Evolutionary conservation across 92 coral and sea anemone species (phyloP).

Genomic region (Phenganax marumi): DNA sequence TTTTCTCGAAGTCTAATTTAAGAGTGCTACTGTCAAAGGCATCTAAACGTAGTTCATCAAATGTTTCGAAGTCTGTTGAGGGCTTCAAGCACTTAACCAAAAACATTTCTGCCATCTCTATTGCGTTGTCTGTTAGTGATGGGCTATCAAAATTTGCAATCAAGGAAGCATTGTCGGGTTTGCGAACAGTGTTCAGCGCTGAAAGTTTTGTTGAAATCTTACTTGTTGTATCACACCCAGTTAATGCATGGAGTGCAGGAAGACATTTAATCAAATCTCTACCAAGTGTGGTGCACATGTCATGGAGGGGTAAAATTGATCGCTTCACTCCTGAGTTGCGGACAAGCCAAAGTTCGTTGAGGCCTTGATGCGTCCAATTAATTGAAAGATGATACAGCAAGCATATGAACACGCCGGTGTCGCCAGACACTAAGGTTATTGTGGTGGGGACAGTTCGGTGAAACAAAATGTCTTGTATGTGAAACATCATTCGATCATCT

Average conservation of each 20-base stretch:
- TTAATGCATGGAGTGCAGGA: constrained; percentile 6
- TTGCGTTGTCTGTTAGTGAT: no score
- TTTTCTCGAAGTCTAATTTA: constrained; percentile 1
- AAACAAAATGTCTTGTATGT: constrained; percentile 4
- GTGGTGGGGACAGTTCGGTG: not conserved
- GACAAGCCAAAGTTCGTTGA: constrained; percentile 18
- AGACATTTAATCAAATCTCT: not conserved
- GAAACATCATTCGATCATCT: constrained; percentile 4
- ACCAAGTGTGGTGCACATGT: not conserved
- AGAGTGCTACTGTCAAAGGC: constrained; percentile 5
- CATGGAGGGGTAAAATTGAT: constrained; percentile 4
- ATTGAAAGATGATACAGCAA: not conserved
- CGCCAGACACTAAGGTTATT: not conserved
- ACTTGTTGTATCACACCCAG: no score
- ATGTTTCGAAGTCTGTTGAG: constrained; percentile 1
- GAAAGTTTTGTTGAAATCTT: not conserved
- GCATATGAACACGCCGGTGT: not conserved
- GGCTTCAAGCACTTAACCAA: not conserved
- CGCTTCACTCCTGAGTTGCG: constrained; percentile 27
- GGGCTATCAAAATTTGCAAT: no score
- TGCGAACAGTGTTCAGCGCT: not conserved
- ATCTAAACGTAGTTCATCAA: not conserved
- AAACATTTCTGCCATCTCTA: not conserved
- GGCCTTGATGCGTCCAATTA: not conserved
- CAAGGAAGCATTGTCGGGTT: not conserved